A percentile compares a stretch with the other conserved stretches of the same genome.
Conservation (phyloP, 1,140 invertebrate genomes). For the Cydia strobilella region DNA sequence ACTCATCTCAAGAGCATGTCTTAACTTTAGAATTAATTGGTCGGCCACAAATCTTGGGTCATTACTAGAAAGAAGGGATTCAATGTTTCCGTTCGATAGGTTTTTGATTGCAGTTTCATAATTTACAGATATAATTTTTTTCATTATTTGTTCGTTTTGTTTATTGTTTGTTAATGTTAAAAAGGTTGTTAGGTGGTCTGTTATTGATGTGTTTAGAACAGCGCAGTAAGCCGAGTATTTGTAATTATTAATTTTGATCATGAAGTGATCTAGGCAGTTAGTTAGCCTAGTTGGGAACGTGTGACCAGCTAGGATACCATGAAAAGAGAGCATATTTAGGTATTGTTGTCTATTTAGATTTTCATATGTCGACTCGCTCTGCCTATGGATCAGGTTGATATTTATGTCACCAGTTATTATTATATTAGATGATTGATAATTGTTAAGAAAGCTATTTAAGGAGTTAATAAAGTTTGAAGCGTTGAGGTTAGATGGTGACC, state of each 20-base stretch:
- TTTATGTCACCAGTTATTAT: constrained; percentile 8
- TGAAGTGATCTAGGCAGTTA: constrained; percentile 29
- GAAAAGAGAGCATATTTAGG: constrained; percentile 20
- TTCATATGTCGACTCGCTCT: constrained; percentile 14
- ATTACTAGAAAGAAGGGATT: constrained; percentile 2
- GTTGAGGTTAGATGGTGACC: background rate
- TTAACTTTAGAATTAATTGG: background rate
- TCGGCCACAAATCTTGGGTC: too few species aligned
- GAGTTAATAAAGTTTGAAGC: constrained; percentile 4
- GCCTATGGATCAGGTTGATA: background rate
- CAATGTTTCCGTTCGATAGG: background rate
- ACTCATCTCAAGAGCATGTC: background rate
- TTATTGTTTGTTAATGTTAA: constrained; percentile 5
- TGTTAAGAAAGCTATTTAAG: background rate
- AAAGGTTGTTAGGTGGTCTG: background rate
- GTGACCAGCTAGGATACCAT: constrained; percentile 19
- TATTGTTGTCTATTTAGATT: constrained; percentile 29
- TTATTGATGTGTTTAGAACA: constrained; percentile 25
- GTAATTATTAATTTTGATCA: constrained; percentile 27
- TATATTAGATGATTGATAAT: background rate
- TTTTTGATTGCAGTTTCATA: background rate
- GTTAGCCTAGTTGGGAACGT: constrained; percentile 4
- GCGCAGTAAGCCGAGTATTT: background rate
- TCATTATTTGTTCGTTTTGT: background rate
- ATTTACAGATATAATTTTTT: constrained; percentile 1